Evolutionary conservation across 2,797 vertebrate species (phyloP), one percentile per base, ranked within the genome.

Genomic region (Enteromius argenteus): DNA sequence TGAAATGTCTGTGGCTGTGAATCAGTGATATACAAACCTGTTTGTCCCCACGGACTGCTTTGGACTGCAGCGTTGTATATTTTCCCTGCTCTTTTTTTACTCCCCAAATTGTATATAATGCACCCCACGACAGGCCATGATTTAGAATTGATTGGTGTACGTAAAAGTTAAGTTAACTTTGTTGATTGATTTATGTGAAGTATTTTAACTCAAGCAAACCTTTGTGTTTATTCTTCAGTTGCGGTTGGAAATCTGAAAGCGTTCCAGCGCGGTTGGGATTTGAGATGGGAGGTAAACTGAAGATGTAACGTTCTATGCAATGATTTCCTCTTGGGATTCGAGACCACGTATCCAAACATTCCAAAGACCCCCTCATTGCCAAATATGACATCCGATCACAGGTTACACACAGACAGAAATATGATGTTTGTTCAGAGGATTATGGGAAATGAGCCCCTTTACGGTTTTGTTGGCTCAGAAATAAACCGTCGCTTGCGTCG

Each of bases 21-120:
- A 77, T 85, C 84, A 74, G 88, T 89, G 88, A 87, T 73, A 82
- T 71, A 91, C 92, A 88, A 85, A 89, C 88, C 35, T 67, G 80
- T 80, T 80, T 68, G 69, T 83, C 64, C 81, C 81, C 66, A 72
- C 13, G 30, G 74, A 77, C 68, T 73, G 53, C 49, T 78, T 83
- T 51, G 11, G 72, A 17, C 76, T 14, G 60, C 72, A 58, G 72
- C 46, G 71, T 86, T 81, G 53, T 79, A 78, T 60, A 74, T 73
- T 44, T 77, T 32, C 27, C 78, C 78, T 66, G 80, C 82, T 85
- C 39, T 13, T 37, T 58, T 53, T 53, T 73, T 56, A 46, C 64
- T 37, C 60, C 46, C 53, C 37, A 44, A 32, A 71, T 53, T 56
- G 60, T 23, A 14, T n/a, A n/a, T 72, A 72, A 49, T 32, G 14